Base-by-base conservation (phyloP, 2,797 vertebrate genomes). In the Fistularia tabacaria region DNA sequence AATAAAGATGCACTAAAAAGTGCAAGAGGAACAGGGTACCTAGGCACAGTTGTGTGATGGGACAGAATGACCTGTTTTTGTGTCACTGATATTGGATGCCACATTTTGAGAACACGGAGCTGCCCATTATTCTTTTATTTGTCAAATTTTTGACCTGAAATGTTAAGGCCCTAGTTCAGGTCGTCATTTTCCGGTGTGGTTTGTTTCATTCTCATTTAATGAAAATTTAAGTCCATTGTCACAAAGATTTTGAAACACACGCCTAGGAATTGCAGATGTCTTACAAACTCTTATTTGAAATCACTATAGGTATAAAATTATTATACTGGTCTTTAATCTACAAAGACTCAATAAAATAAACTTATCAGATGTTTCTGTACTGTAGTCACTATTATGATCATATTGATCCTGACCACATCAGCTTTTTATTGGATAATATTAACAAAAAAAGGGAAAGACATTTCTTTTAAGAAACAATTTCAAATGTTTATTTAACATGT, bases 401-500 rank as follows among this genome's bases (percentile, higher is more conserved):
- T 44, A 61, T 61, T 38, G 63, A 61, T 52, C 36, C 54, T 70
- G 59, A 63, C 69, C 64, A 41, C 55, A 62, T 64, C 10, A 53
- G 64, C 3, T 63, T 25, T 39, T 51, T 49, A 43, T 59, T 47
- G 66, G 57, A 67, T 6, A n/a, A 45, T 42, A 60, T 45, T 60
- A 66, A 60, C 36, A 42, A 8, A 45, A 86, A n/a, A 64, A 78
- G 54, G 73, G 46, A 7, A 67, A 85, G 66, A 54, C 80, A 54
- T 68, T 79, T 74, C 10, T 62, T 70, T 81, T 87, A 90, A 86
- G 88, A 92, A 92, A 91, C 88, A 84, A 91, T 88, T 91, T 89
- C 85, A 89, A 92, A 90, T 88, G 87, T 92, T 92, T 92, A 92
- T 92, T 92, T 87, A 89, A 88, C 87, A 89, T 86, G 84, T 88